phyloP scores from a whole-genome alignment of 2,797 vertebrate genomes.

The Arrhamphus sclerolepis region DNA sequence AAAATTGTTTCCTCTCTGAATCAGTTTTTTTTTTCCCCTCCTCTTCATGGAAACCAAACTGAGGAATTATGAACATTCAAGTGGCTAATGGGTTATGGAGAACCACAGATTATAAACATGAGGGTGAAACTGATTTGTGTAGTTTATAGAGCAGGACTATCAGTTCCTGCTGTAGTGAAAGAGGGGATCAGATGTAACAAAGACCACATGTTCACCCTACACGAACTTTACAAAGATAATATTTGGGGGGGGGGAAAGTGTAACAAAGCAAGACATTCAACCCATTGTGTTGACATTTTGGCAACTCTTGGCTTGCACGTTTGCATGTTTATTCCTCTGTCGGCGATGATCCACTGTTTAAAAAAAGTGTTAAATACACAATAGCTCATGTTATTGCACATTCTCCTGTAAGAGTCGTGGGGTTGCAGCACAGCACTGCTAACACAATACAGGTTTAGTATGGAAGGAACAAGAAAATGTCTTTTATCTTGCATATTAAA shows the following conservation, averaged over 20 bases:
- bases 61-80: constrained; percentile 50
- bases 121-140: constrained; percentile 63
- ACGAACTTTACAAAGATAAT: constrained; percentile 45
- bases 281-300: constrained; percentile 56
- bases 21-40: background rate
- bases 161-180: too few species aligned
- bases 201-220: constrained; percentile 68
- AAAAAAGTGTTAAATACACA: constrained; percentile 3
- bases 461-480: constrained; percentile 23
- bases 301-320: constrained; percentile 20
- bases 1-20: too few species aligned
- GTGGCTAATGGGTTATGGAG: constrained; percentile 62
- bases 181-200: constrained; percentile 66
- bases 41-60: constrained; percentile 28
- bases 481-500: constrained; percentile 46
- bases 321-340: constrained; percentile 22
- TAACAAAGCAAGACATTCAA: constrained; percentile 48
- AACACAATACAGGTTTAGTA: constrained; percentile 30
- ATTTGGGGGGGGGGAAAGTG: constrained; percentile 59
- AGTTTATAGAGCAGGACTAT: constrained; percentile 58
- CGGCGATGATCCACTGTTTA: constrained; percentile 8
- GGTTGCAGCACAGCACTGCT: background rate
- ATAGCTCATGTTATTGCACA: constrained; percentile 6
- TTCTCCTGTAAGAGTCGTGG: constrained; percentile 2
- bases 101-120: constrained; percentile 66